phyloP scores from a whole-genome alignment of 1,140 invertebrate genomes.

The Drosophila pallidifrons region DNA sequence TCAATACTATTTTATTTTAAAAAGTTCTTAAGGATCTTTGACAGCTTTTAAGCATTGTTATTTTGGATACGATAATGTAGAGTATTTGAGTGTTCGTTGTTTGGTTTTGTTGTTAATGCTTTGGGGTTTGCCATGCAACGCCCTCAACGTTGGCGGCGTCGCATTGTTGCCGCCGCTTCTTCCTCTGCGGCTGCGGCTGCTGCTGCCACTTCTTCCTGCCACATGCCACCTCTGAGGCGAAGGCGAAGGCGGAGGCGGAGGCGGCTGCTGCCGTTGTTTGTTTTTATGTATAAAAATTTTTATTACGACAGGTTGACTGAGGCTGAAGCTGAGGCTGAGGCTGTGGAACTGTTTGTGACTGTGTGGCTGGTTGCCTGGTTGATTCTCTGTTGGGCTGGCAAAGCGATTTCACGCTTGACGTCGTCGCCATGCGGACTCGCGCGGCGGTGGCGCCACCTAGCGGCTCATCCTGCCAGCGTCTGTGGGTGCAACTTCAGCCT shows the following conservation, averaged over 20 bases:
- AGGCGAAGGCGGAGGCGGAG: background rate
- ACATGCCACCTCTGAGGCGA: background rate
- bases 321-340: conserved; percentile 25
- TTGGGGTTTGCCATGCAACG: conserved; percentile 16
- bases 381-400: conserved; percentile 51
- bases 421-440: conserved; percentile 45
- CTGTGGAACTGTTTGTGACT: conserved; percentile 2
- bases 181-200: background rate
- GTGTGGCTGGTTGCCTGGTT: conserved; percentile 43
- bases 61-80: background rate
- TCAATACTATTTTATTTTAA: no score
- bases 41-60: no score
- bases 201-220: conserved; percentile 19
- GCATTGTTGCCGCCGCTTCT: conserved; percentile 51
- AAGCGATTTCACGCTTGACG: conserved; percentile 78
- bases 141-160: conserved; percentile 32
- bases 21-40: no score
- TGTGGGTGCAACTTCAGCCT: background rate
- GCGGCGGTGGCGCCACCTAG: conserved; percentile 63
- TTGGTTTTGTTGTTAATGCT: background rate
- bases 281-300: conserved; percentile 71
- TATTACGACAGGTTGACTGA: conserved; percentile 79
- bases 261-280: conserved; percentile 37
- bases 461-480: conserved; percentile 33
- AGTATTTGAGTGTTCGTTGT: conserved; percentile 19